A percentile compares a stretch with the other conserved stretches of the same genome.
Evolutionary conservation across 2,888 invertebrate genomes (phyloP).

Genomic region (Homarus gammarus): DNA sequence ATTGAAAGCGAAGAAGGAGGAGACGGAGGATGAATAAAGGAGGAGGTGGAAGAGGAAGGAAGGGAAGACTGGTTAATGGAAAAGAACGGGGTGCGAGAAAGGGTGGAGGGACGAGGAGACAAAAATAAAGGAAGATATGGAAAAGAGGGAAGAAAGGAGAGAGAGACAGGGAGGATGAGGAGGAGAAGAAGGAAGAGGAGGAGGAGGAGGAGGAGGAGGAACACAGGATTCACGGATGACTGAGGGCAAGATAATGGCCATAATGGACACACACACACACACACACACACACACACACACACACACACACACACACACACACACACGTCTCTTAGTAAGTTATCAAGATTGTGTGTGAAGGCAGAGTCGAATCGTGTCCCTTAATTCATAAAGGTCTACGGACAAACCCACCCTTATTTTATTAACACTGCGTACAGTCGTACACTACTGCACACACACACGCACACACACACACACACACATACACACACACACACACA

Average conservation of each 20-base stretch:
- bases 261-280: too few relatives aligned
- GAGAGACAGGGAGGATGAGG: neutral
- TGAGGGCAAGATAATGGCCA: too few relatives aligned
- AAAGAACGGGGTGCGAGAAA: too few relatives aligned
- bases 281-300: too few relatives aligned
- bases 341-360: too few relatives aligned
- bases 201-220: neutral
- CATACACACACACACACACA: constrained; percentile 14
- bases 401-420: too few relatives aligned
- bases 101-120: neutral
- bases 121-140: neutral
- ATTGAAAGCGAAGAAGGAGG: neutral
- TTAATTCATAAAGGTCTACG: too few relatives aligned
- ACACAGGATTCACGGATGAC: too few relatives aligned
- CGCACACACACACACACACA: constrained; percentile 11
- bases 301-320: too few relatives aligned
- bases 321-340: too few relatives aligned
- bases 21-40: neutral
- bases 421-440: neutral
- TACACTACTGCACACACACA: neutral
- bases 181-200: neutral
- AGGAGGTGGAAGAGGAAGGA: neutral
- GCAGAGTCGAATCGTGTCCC: too few relatives aligned
- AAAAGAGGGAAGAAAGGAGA: neutral
- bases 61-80: neutral